Percentiles rank a stretch among this genome's conserved stretches.
Conservation (phyloP, 2,888 invertebrate species). For the Hypena proboscidalis region DNA sequence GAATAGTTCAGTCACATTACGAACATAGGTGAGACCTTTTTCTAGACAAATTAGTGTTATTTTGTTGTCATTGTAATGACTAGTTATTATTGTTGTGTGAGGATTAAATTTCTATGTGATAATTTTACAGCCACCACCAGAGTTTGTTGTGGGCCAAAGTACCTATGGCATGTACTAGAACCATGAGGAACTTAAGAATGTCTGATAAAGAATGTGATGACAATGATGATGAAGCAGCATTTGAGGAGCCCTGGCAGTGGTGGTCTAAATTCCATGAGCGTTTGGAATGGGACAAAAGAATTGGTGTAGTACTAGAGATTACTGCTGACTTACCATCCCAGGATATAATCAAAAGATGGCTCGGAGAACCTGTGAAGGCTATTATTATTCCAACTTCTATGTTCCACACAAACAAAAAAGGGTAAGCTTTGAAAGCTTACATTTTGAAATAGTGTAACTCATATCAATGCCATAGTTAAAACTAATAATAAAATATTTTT, state of each 20-base stretch:
- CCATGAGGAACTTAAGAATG: conserved; percentile 54
- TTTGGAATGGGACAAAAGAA: conserved; percentile 81
- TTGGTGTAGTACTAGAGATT: conserved; percentile 92
- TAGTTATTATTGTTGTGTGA: not conserved
- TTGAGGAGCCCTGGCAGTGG: conserved; percentile 92
- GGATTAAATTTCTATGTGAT: not conserved
- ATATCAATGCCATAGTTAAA: not conserved
- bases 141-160: conserved; percentile 88
- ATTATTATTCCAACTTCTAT: conserved; percentile 92
- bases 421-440: conserved; percentile 89
- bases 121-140: conserved; percentile 66
- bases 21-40: conserved; percentile 60
- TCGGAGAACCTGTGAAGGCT: conserved; percentile 96
- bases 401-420: conserved; percentile 95
- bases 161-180: conserved; percentile 84
- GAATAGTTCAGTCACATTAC: conserved; percentile 83
- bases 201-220: conserved; percentile 47
- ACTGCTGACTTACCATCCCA: conserved; percentile 91
- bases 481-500: too few species aligned
- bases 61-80: not conserved
- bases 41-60: not conserved
- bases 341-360: conserved; percentile 92
- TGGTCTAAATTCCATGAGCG: conserved; percentile 90
- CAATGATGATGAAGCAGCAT: conserved; percentile 70
- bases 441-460: not conserved